Evolutionary conservation across 2,113 vertebrate genomes (phyloP), one percentile per base, ranked within the genome.

Genomic region (Tychaedon coryphoeus): DNA sequence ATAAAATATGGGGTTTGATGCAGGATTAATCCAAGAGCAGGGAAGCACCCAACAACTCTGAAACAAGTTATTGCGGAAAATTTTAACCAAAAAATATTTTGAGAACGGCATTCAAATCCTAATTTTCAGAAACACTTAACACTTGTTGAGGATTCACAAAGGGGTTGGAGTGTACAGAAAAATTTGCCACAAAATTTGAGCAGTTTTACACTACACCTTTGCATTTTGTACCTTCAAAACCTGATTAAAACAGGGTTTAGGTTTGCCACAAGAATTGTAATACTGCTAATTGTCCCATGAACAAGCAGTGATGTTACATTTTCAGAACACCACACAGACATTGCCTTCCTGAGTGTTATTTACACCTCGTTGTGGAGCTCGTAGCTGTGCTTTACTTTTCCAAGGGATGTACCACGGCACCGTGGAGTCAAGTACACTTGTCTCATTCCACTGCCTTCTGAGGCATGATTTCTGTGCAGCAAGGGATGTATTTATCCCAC

Each of bases 401-500:
- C 60, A 45, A 40, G 62, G 86, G 75, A 83, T 65, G 56, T 71
- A 38, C 54, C 58, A 42, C 34, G 54, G 67, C 75, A 71, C 66
- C 16, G 7, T 12, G 71, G 62, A 91, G 91, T 83, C 79, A 90
- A 93, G 88, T 71, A 95, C 86, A 56, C 90, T 95, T 81, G 78
- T 77, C 64, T 94, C 93, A 48, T 73, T 83, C 43, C 86, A 61
- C 88, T 61, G 90, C 88, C 75, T 96, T 88, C 38, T 67, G 90
- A 90, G 86, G 66, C 36, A 71, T 58, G 47, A 70, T 70, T 86
- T 91, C 81, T 36, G 38, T 61, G 42, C 86, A 53, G 76, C 40
- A 36, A 92, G 92, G 78, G 69, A 92, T 74, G 24, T 57, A 94
- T 96, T 96, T 81, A 88, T 90, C 82, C 78, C 43, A 16, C 31